phyloP scores from a whole-genome alignment of 2,113 vertebrate species.

The Riparia riparia region DNA sequence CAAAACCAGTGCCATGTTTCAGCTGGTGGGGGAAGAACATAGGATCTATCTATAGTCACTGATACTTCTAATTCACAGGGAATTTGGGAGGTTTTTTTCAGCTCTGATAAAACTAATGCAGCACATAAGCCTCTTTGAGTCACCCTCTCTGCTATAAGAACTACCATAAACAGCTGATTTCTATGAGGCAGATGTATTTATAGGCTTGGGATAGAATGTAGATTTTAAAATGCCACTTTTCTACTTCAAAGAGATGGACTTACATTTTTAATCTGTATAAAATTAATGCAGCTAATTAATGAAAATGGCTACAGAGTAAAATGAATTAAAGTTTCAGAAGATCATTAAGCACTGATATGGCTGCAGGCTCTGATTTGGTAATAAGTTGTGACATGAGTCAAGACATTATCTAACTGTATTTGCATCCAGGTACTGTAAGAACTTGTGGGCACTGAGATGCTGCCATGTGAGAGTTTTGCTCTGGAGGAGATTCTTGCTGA shows the following conservation, averaged over 20 bases:
- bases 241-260: conserved; percentile 15
- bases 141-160: conserved; percentile 43
- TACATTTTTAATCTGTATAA: conserved; percentile 24
- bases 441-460: not conserved
- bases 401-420: not conserved
- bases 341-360: not conserved
- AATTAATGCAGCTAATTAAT: conserved; percentile 42
- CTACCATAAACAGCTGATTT: conserved; percentile 54
- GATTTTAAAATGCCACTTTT: conserved; percentile 36
- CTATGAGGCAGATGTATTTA: conserved; percentile 46
- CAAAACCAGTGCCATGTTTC: not conserved
- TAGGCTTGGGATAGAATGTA: conserved; percentile 30
- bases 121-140: conserved; percentile 56
- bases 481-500: not conserved
- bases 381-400: not conserved
- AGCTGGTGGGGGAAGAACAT: not conserved
- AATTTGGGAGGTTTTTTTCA: conserved; percentile 4
- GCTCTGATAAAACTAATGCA: conserved; percentile 46
- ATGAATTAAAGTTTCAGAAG: conserved; percentile 31
- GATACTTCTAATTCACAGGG: conserved; percentile 31
- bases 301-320: not conserved
- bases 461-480: not conserved
- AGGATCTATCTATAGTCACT: conserved; percentile 18
- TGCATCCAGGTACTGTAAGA: not conserved
- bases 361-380: not conserved